These are phyloP conservation scores for Pomacea maculata DNA, from an alignment of 1,140 invertebrate genomes.

Conservation along the genomic window DNA sequence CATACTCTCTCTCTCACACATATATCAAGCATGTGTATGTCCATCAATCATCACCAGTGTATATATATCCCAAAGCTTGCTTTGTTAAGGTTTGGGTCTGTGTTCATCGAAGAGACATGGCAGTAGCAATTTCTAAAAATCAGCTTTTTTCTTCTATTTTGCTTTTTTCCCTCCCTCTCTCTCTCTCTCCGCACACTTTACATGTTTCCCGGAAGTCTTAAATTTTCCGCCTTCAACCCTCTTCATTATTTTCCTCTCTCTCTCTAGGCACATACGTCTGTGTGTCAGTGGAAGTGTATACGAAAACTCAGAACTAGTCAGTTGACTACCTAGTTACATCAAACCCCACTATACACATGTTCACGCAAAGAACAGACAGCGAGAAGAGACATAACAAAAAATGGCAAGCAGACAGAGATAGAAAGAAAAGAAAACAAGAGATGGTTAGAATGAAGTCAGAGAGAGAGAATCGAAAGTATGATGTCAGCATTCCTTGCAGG, in stretches of 20 bases:
- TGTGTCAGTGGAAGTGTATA: too few species aligned
- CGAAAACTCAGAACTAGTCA: too few species aligned
- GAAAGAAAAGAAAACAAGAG: background rate
- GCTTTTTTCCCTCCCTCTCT: slow-evolving; percentile 12
- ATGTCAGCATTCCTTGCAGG: too few species aligned
- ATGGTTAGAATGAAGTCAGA: background rate
- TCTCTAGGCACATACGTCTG: too few species aligned
- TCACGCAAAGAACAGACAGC: background rate
- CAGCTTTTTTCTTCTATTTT: slow-evolving; percentile 6
- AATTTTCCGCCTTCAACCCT: background rate
- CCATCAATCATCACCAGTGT: background rate
- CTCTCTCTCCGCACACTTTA: background rate
- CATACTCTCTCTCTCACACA: background rate
- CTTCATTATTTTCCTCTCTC: too few species aligned
- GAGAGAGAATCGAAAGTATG: background rate
- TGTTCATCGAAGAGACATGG: background rate
- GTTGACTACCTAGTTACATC: too few species aligned
- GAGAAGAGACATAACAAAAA: background rate
- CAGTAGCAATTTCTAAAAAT: background rate
- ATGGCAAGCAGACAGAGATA: too few species aligned
- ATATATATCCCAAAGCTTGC: background rate
- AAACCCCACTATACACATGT: too few species aligned
- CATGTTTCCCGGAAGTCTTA: background rate
- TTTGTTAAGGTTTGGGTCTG: background rate
- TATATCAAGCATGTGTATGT: background rate